Evolutionary conservation across 2,888 invertebrate species (phyloP).

Genomic region (Tetragnatha montana): DNA sequence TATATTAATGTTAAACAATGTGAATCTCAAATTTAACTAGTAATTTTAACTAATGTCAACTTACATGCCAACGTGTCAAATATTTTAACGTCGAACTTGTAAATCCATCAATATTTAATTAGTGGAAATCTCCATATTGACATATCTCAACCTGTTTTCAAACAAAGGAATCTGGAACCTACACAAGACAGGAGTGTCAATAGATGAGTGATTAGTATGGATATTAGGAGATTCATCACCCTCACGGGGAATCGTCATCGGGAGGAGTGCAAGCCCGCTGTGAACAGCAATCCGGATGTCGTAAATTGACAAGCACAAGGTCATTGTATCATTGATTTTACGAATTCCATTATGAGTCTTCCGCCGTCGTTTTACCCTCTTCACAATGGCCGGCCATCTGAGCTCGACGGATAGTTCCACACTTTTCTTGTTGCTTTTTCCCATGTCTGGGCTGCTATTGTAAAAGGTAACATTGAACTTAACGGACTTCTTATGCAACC

Average conservation of each 20-base stretch:
- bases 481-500: no score
- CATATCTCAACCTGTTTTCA: no score
- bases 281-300: not conserved
- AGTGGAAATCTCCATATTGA: no score
- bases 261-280: not conserved
- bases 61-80: no score
- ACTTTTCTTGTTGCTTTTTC: not conserved
- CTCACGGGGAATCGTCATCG: not conserved
- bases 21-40: no score
- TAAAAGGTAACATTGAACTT: no score
- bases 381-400: not conserved
- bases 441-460: not conserved
- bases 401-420: not conserved
- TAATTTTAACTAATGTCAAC: no score
- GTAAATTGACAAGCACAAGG: slow-evolving; percentile 1
- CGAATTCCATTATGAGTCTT: not conserved
- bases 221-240: not conserved
- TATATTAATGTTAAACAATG: no score
- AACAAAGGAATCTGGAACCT: no score
- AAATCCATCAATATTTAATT: no score
- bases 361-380: not conserved
- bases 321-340: not conserved
- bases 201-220: not conserved
- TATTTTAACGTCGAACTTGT: no score
- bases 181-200: not conserved